These are phyloP conservation scores for Schizopygopsis pylzovi DNA, from an alignment of 2,797 vertebrate genomes.

Conservation along the genomic window DNA sequence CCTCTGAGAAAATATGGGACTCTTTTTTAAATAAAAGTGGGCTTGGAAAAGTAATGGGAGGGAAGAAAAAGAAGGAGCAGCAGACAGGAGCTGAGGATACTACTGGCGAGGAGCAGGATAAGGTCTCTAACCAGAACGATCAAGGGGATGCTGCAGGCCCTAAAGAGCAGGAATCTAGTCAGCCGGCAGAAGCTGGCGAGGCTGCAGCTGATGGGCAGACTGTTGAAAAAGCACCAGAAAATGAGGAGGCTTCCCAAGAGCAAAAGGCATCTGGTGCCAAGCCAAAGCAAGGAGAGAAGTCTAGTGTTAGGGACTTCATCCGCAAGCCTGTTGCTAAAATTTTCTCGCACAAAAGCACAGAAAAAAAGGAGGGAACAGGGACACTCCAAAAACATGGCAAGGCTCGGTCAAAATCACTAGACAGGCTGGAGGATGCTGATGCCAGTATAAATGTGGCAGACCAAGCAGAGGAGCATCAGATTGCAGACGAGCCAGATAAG, in stretches of 20 bases:
- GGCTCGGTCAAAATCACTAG: constrained; percentile 79
- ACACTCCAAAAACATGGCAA: constrained; percentile 71
- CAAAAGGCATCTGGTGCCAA: constrained; percentile 74
- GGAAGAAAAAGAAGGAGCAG: constrained; percentile 80
- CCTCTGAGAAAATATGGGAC: constrained; percentile 75
- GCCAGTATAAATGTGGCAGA: constrained; percentile 71
- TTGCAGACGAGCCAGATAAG: constrained; percentile 70
- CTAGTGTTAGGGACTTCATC: constrained; percentile 80
- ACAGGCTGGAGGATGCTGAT: constrained; percentile 78
- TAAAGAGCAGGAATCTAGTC: constrained; percentile 57
- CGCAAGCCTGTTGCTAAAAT: constrained; percentile 81
- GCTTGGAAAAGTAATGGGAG: constrained; percentile 82
- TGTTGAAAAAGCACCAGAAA: constrained; percentile 73
- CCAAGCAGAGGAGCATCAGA: constrained; percentile 63
- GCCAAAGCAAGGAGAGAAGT: constrained; percentile 76
- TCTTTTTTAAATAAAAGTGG: constrained; percentile 84
- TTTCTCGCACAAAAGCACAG: constrained; percentile 82
- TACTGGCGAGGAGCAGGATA: constrained; percentile 56
- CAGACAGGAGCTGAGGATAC: constrained; percentile 55
- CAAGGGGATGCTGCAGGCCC: constrained; percentile 48
- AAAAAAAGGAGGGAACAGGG: constrained; percentile 76
- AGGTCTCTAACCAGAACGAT: constrained; percentile 59
- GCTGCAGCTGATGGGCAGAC: constrained; percentile 69
- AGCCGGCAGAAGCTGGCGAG: constrained; percentile 63
- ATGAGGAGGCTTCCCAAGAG: constrained; percentile 68